phyloP scores from a whole-genome alignment of 2,113 vertebrate species.

The Petrocephalus zakoni region DNA sequence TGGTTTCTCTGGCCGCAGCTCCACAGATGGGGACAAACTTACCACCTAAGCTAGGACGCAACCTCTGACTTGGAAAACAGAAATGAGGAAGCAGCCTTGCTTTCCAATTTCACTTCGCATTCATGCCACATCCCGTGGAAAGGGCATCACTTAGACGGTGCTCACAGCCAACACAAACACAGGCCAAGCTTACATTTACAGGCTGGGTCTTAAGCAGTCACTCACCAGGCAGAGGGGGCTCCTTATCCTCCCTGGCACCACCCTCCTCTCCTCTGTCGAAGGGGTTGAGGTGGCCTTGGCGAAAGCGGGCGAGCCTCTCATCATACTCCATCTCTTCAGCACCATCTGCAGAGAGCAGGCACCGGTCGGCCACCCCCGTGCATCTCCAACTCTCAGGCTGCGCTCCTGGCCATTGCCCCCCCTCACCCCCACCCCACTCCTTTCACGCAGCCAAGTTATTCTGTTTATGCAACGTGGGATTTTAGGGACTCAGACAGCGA shows the following conservation, averaged over 20 bases:
- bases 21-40: not conserved
- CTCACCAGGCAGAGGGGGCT: slow-evolving; percentile 61
- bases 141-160: not conserved
- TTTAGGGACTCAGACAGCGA: not conserved
- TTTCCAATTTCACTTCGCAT: slow-evolving; percentile 33
- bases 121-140: not conserved
- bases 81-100: slow-evolving; percentile 44
- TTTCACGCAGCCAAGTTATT: not conserved
- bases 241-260: slow-evolving; percentile 42
- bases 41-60: not conserved
- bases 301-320: slow-evolving; percentile 83
- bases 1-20: not conserved
- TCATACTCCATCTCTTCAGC: slow-evolving; percentile 79
- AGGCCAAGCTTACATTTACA: not conserved
- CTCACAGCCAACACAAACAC: not conserved
- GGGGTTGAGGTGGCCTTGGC: slow-evolving; percentile 90
- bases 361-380: not conserved
- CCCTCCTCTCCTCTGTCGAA: slow-evolving; percentile 78
- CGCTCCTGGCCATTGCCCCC: not conserved
- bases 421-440: not conserved
- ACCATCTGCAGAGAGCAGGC: slow-evolving; percentile 52
- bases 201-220: not conserved
- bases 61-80: not conserved
- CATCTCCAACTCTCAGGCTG: not conserved
- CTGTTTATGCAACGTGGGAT: not conserved